Percentiles rank a stretch among this genome's conserved stretches.
Conservation (phyloP, 2,797 vertebrate species). For the Poecilia velifera region DNA sequence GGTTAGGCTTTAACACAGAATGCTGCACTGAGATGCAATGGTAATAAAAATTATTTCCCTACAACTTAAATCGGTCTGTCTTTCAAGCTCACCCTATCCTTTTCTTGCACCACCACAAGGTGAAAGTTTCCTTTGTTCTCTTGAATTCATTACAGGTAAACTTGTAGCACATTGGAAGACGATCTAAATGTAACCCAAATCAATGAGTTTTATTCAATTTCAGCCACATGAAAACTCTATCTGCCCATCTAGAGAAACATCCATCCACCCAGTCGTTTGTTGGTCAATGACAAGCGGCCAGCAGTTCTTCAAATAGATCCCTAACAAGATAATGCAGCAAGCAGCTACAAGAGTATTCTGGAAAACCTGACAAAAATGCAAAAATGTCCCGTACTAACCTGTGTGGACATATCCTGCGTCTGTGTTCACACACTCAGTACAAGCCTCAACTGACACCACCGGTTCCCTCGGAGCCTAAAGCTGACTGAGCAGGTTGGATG, state of each 20-base stretch:
- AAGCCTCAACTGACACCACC: neutral
- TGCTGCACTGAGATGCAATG: neutral
- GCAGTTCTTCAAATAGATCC: neutral
- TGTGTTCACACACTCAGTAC: neutral
- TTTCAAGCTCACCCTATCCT: neutral
- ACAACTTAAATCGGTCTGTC: neutral
- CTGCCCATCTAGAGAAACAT: neutral
- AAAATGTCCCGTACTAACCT: neutral
- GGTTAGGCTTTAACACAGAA: neutral
- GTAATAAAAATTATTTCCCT: neutral
- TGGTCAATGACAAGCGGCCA: neutral
- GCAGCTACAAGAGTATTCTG: neutral
- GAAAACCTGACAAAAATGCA: neutral
- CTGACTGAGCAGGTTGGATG: constrained; percentile 1
- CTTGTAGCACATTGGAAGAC: neutral
- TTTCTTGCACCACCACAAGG: too few species aligned
- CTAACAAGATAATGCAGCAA: neutral
- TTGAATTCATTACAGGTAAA: neutral
- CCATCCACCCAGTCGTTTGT: neutral
- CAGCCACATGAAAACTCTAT: neutral
- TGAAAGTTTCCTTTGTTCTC: neutral
- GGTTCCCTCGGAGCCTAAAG: neutral
- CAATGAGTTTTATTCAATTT: neutral
- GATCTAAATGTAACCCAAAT: neutral
- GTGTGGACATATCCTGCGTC: neutral